Base-by-base conservation (phyloP, 2,113 vertebrate genomes). In the Aythya baeri region DNA sequence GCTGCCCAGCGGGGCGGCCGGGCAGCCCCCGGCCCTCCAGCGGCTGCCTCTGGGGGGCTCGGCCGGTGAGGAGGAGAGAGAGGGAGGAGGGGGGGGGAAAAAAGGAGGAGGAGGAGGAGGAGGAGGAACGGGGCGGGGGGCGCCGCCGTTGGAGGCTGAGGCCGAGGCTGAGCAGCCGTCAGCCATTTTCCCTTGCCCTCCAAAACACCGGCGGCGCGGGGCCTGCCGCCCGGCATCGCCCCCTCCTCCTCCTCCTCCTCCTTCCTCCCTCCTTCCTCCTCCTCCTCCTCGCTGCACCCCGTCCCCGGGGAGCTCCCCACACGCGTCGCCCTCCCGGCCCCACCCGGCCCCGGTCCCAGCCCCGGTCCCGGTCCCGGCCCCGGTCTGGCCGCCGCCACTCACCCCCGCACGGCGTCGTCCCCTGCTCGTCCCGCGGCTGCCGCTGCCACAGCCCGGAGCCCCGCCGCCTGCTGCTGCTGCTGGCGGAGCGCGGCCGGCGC, bases 131-230 rank as follows among this genome's bases (percentile, higher is more conserved):
- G n/a, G 55, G 73, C 80, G 86, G 67, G 75, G 65, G 58, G 79
- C 75, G 58, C 94, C 80, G 90, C 96, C 91, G 83, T 94, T 95
- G 95, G 41, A 41, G 41, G 41, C 41, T 41, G 41, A 41, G 96
- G 92, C 90, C 97, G 93, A 96, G 97, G 91, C 97, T 94, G 94
- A 97, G 78, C 89, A 98, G 96, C 96, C 97, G 98, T 98, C 98
- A 98, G 98, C 98, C 98, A 98, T 98, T 98, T 98, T 98, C 98
- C 98, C 96, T 97, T 95, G 91, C 96, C 96, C 97, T 97, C 98
- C 97, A 97, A 97, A 98, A 98, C 97, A 97, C 93, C 96, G 88
- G 62, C 81, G 81, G 83, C 95, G 93, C 89, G 86, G 94, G 93
- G 96, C 74, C 88, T 92, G 74, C 61, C 75, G 58, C 68, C 52